Evolutionary conservation across 2,797 vertebrate species (phyloP).

Genomic region (Coccyzus lansbergi): DNA sequence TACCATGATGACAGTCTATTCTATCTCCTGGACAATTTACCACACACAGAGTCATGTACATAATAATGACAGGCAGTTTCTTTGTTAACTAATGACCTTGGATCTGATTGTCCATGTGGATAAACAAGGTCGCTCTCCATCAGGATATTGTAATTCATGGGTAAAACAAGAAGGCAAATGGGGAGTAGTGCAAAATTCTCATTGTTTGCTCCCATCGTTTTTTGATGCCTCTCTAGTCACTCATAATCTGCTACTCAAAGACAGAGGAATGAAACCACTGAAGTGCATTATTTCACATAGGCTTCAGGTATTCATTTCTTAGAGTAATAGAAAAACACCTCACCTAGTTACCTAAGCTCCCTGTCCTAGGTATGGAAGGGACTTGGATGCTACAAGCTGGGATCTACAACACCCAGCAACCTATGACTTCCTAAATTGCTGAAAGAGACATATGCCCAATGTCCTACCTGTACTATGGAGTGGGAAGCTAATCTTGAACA

Average conservation of each 20-base stretch:
- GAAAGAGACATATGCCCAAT: background rate
- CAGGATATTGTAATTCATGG: background rate
- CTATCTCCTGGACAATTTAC: background rate
- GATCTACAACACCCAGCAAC: background rate
- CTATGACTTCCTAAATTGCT: background rate
- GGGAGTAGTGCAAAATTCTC: background rate
- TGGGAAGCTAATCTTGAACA: background rate
- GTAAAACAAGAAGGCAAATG: background rate
- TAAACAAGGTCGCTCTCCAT: background rate
- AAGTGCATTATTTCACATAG: background rate
- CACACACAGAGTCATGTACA: background rate
- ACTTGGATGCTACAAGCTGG: background rate
- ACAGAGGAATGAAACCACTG: background rate
- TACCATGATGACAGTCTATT: background rate
- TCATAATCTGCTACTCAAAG: background rate
- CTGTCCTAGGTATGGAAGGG: background rate
- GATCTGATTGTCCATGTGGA: background rate
- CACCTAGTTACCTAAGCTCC: background rate
- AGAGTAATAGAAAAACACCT: background rate
- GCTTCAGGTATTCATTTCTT: background rate
- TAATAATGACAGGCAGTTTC: background rate
- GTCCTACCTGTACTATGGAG: background rate
- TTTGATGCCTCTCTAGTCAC: background rate
- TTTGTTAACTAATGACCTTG: background rate
- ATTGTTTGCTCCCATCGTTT: background rate